These are phyloP conservation scores for Acanthisitta chloris DNA, from an alignment of 2,113 vertebrate genomes.

Conservation along the genomic window DNA sequence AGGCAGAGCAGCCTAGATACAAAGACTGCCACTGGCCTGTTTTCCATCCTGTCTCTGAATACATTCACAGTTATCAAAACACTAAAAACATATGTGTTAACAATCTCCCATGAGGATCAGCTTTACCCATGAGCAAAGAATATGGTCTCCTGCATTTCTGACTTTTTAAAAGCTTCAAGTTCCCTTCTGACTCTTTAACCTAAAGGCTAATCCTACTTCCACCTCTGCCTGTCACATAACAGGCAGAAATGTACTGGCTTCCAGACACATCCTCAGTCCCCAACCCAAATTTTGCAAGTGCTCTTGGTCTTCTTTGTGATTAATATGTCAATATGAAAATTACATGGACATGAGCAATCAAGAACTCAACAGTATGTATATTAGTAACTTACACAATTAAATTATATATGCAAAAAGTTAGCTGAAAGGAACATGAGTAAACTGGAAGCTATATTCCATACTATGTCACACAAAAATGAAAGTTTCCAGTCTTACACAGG, in stretches of 20 bases:
- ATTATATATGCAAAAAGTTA: neutral
- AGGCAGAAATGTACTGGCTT: neutral
- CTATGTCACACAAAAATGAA: neutral
- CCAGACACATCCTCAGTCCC: neutral
- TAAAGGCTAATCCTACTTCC: neutral
- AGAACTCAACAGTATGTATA: neutral
- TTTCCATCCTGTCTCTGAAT: neutral
- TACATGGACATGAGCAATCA: neutral
- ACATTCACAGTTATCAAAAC: neutral
- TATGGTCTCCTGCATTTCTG: neutral
- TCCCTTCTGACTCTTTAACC: neutral
- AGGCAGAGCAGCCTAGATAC: neutral
- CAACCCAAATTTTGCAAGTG: neutral
- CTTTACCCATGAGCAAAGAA: neutral
- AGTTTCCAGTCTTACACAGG: neutral
- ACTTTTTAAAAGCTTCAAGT: neutral
- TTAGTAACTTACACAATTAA: neutral
- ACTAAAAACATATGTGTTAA: neutral
- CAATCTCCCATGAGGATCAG: neutral
- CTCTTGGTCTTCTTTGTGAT: neutral
- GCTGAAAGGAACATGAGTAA: neutral
- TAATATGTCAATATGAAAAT: neutral
- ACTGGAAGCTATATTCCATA: neutral
- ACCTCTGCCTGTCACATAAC: neutral
- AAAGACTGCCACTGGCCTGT: neutral